These are phyloP conservation scores for Orchesella flavescens DNA, from an alignment of 2,888 invertebrate species.

Conservation along the genomic window DNA sequence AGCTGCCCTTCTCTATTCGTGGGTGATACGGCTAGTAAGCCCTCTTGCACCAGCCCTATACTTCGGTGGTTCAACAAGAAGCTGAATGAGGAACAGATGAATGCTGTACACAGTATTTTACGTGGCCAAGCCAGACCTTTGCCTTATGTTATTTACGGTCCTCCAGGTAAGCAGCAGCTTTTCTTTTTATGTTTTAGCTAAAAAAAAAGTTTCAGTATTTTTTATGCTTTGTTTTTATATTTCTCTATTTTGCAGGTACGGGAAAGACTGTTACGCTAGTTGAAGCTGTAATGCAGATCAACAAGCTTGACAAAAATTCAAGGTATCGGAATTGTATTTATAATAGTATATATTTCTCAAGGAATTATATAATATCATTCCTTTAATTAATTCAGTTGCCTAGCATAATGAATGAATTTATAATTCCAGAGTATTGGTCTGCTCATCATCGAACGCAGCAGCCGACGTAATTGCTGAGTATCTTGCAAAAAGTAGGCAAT, in stretches of 20 bases:
- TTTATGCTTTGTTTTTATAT: conserved; percentile 76
- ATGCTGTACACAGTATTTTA: conserved; percentile 85
- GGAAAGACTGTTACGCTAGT: conserved; percentile 90
- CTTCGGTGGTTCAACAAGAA: conserved; percentile 82
- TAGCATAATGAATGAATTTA: too few relatives aligned
- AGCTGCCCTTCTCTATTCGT: conserved; percentile 23
- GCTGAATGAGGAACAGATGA: conserved; percentile 86
- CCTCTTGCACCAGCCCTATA: not conserved
- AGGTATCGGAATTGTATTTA: conserved; percentile 70
- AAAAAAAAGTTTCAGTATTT: not conserved
- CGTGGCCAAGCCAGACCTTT: conserved; percentile 85
- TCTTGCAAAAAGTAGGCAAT: conserved; percentile 81
- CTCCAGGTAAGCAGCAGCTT: conserved; percentile 79
- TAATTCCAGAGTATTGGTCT: conserved; percentile 82
- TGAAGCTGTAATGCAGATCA: conserved; percentile 88
- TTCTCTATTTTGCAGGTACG: conserved; percentile 89
- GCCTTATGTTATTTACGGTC: conserved; percentile 88
- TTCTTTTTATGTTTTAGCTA: not conserved
- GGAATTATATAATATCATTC: too few relatives aligned
- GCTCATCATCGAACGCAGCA: conserved; percentile 93
- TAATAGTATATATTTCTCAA: too few relatives aligned
- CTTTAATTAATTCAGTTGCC: too few relatives aligned
- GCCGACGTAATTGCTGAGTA: conserved; percentile 89
- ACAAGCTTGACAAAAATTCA: conserved; percentile 80
- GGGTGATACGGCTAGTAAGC: conserved; percentile 17